phyloP scores from a whole-genome alignment of 2,888 invertebrate species.

The Cosmia trapezina region DNA sequence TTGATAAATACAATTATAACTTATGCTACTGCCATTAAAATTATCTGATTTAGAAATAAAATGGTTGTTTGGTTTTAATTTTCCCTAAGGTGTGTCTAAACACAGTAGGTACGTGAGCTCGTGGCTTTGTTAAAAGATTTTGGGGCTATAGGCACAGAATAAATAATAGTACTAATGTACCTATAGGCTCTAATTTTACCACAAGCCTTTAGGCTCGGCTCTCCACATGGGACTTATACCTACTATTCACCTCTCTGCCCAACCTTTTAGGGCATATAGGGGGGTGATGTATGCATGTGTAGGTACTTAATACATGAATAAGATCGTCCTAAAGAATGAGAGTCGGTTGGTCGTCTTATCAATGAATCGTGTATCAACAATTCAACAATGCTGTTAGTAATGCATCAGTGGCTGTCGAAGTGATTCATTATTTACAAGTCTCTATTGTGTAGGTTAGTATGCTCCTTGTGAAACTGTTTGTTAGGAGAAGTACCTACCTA shows the following conservation, averaged over 20 bases:
- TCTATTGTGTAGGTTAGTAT: slow-evolving; percentile 16
- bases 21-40: too few relatives aligned
- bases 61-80: too few relatives aligned
- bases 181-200: too few relatives aligned
- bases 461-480: slow-evolving; percentile 6
- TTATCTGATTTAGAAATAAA: too few relatives aligned
- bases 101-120: too few relatives aligned
- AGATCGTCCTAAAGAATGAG: neutral
- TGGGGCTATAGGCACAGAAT: too few relatives aligned
- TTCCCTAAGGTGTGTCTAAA: too few relatives aligned
- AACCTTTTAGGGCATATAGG: neutral
- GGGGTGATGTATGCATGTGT: neutral
- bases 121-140: too few relatives aligned
- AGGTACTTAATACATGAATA: neutral
- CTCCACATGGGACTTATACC: too few relatives aligned
- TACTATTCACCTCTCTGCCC: neutral
- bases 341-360: slow-evolving; percentile 17
- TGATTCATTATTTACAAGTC: slow-evolving; percentile 29
- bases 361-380: slow-evolving; percentile 30
- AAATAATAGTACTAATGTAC: too few relatives aligned
- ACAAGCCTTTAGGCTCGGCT: too few relatives aligned
- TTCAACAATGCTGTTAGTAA: slow-evolving; percentile 24
- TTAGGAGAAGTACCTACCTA: slow-evolving; percentile 6
- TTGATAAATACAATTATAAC: too few relatives aligned
- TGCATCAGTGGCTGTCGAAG: slow-evolving; percentile 34